A percentile compares a stretch with the other conserved stretches of the same genome.
phyloP scores from a whole-genome alignment of 2,888 invertebrate species.

The Micoletzkya japonica region DNA sequence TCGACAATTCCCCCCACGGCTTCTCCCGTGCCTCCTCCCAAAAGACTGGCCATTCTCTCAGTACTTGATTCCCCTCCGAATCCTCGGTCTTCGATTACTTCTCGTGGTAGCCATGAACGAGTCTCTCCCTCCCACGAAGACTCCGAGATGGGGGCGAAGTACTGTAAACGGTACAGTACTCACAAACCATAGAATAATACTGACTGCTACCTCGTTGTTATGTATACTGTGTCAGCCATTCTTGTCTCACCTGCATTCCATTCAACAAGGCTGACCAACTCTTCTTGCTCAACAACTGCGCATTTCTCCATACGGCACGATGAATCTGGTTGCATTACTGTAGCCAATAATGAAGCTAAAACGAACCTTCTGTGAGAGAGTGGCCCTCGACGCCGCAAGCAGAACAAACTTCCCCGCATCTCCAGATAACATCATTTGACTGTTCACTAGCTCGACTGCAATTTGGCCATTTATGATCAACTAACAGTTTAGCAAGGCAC shows the following conservation, averaged over 20 bases:
- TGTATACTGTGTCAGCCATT: not conserved
- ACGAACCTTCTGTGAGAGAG: conserved; percentile 77
- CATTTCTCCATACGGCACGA: conserved; percentile 75
- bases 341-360: not conserved
- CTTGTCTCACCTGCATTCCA: conserved; percentile 87
- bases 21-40: conserved; percentile 76
- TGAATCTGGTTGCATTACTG: conserved; percentile 71
- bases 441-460: conserved; percentile 82
- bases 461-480: conserved; percentile 12
- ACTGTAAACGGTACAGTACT: conserved; percentile 23
- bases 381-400: conserved; percentile 91
- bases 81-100: conserved; percentile 14
- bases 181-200: not conserved
- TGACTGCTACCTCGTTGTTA: not conserved
- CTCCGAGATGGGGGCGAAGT: conserved; percentile 26
- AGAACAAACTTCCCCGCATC: conserved; percentile 97
- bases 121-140: conserved; percentile 12
- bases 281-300: conserved; percentile 85
- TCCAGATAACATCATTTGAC: conserved; percentile 86
- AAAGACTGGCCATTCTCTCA: not conserved
- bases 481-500: not conserved
- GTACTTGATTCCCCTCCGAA: not conserved
- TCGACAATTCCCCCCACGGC: conserved; percentile 96
- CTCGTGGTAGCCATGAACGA: conserved; percentile 9
- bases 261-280: conserved; percentile 93